A percentile compares a stretch with the other conserved stretches of the same genome.
These are phyloP conservation scores for Pipistrellus pipistrellus DNA, from an alignment of 2,797 vertebrate species.

Conservation along the genomic window DNA sequence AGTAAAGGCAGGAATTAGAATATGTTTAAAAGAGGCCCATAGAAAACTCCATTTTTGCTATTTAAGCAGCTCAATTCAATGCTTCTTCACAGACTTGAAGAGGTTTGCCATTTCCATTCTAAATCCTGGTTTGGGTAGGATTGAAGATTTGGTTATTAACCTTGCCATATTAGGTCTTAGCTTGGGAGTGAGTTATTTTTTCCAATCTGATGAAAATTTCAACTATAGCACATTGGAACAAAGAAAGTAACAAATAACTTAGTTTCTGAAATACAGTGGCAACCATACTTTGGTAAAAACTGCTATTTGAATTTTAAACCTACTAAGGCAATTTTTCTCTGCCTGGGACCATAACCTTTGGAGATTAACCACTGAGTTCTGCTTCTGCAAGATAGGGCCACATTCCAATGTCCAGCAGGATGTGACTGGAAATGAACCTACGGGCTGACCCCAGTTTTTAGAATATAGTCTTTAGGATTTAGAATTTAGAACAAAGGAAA, in stretches of 20 bases:
- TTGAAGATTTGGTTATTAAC: background rate
- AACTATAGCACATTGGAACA: background rate
- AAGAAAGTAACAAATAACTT: constrained; percentile 46
- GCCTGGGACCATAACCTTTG: too few relatives aligned
- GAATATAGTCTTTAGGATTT: too few relatives aligned
- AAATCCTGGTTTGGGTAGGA: background rate
- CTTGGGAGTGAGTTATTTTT: constrained; percentile 1
- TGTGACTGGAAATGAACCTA: too few relatives aligned
- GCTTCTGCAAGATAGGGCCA: too few relatives aligned
- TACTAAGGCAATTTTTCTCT: too few relatives aligned
- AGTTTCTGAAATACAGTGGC: too few relatives aligned
- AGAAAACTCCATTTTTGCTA: constrained; percentile 1
- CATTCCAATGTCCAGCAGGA: too few relatives aligned
- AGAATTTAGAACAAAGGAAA: too few relatives aligned
- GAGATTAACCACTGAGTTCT: too few relatives aligned
- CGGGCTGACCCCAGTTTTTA: too few relatives aligned
- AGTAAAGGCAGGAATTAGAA: background rate
- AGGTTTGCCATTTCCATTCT: background rate
- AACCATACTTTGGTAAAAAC: too few relatives aligned
- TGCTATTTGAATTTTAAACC: too few relatives aligned
- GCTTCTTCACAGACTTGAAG: constrained; percentile 8
- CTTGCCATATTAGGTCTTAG: background rate
- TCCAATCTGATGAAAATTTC: background rate
- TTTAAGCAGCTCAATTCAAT: background rate
- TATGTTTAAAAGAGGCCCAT: background rate